Conservation (phyloP, 2,888 invertebrate genomes). For the Nymphalis c-album region DNA sequence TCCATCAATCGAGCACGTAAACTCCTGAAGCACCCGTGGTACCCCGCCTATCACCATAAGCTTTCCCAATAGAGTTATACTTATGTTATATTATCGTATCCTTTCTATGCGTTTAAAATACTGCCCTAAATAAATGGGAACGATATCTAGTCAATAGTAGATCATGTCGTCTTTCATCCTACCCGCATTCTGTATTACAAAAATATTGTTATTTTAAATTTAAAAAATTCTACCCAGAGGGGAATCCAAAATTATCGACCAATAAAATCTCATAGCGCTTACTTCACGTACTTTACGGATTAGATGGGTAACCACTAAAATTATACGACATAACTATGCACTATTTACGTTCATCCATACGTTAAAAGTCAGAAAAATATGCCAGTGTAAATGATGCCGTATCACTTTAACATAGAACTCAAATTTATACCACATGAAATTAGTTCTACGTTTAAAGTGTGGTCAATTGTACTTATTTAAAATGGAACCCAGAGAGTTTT, state of each 20-base stretch:
- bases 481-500: slow-evolving; percentile 51
- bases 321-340: slow-evolving; percentile 63
- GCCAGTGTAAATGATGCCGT: neutral
- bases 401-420: slow-evolving; percentile 10
- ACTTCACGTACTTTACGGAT: slow-evolving; percentile 57
- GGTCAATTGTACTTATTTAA: slow-evolving; percentile 39
- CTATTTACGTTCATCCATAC: slow-evolving; percentile 39
- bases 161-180: neutral
- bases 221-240: slow-evolving; percentile 38
- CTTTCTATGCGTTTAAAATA: too few relatives aligned
- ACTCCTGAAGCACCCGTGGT: too few relatives aligned
- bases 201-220: slow-evolving; percentile 12
- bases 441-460: slow-evolving; percentile 16
- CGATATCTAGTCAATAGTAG: too few relatives aligned
- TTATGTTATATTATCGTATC: too few relatives aligned
- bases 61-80: too few relatives aligned
- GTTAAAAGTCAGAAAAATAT: slow-evolving; percentile 13
- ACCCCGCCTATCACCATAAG: too few relatives aligned
- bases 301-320: slow-evolving; percentile 63
- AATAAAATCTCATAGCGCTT: slow-evolving; percentile 47
- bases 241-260: slow-evolving; percentile 47
- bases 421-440: slow-evolving; percentile 1
- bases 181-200: neutral
- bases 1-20: too few relatives aligned
- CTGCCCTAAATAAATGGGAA: too few relatives aligned